These are phyloP conservation scores for Eulithis testata DNA, from an alignment of 2,888 invertebrate species.

Conservation along the genomic window DNA sequence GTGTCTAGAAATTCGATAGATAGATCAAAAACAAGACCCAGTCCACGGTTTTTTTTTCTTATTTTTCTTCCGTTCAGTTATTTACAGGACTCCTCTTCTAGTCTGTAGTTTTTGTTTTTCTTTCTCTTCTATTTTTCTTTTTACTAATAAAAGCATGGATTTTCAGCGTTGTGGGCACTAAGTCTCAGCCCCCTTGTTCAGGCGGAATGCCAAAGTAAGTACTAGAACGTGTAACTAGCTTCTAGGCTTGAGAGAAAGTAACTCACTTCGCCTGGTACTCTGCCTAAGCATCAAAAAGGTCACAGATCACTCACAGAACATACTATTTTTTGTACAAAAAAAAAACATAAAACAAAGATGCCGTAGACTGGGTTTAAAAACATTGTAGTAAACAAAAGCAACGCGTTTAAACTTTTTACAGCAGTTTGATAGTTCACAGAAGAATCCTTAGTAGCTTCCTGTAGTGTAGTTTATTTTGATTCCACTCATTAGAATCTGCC, in stretches of 20 bases:
- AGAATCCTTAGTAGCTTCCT: conserved; percentile 8
- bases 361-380: conserved; percentile 63
- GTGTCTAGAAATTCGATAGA: conserved; percentile 21
- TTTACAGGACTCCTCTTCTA: conserved; percentile 69
- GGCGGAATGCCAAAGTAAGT: conserved; percentile 85
- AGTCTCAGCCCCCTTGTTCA: conserved; percentile 80
- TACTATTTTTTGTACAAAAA: conserved; percentile 41
- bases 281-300: conserved; percentile 30
- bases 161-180: conserved; percentile 84
- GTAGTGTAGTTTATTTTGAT: conserved; percentile 15
- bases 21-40: conserved; percentile 49
- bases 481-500: conserved; percentile 20
- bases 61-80: conserved; percentile 64
- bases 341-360: conserved; percentile 39
- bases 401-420: conserved; percentile 31
- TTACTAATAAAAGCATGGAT: conserved; percentile 82
- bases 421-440: conserved; percentile 23
- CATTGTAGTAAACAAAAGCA: conserved; percentile 30
- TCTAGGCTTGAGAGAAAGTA: conserved; percentile 54
- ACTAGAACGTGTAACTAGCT: conserved; percentile 53
- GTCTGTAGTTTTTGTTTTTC: conserved; percentile 57
- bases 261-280: conserved; percentile 45
- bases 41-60: conserved; percentile 61
- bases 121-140: conserved; percentile 62
- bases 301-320: conserved; percentile 38